A percentile compares a stretch with the other conserved stretches of the same genome.
phyloP scores from a whole-genome alignment of 2,888 invertebrate genomes.

The Monoplex corrugatus region DNA sequence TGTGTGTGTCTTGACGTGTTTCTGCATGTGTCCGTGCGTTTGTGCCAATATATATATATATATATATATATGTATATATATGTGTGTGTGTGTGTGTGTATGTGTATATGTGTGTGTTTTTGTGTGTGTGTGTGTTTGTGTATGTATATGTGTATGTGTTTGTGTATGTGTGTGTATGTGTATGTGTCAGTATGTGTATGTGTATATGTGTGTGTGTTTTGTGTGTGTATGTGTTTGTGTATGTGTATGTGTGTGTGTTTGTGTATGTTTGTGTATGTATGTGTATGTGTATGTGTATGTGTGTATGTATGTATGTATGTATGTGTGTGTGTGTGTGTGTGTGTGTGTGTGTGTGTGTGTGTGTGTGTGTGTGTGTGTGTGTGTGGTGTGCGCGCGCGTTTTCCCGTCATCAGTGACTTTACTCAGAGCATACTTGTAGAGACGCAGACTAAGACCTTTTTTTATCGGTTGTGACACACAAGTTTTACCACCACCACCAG shows the following conservation, averaged over 20 bases:
- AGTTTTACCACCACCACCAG: too few species aligned
- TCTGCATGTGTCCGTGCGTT: background rate
- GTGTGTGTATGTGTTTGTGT: background rate
- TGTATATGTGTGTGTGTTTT: background rate
- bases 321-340: conserved; percentile 2
- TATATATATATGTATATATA: background rate
- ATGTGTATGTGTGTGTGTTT: background rate
- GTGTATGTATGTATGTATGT: background rate
- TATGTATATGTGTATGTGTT: background rate
- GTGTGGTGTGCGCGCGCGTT: too few species aligned
- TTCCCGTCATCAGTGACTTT: too few species aligned
- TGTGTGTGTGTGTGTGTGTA: background rate
- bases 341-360: conserved; percentile 13
- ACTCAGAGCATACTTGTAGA: too few species aligned
- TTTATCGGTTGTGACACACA: too few species aligned
- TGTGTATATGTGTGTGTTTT: background rate
- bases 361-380: background rate
- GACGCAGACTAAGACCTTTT: too few species aligned
- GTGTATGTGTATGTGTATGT: background rate
- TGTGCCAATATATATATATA: background rate
- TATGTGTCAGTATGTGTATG: background rate
- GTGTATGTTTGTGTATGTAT: background rate
- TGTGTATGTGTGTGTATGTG: background rate
- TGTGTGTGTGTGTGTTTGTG: background rate
- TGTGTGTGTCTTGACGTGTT: background rate